Percentiles rank a stretch among this genome's conserved stretches.
These are phyloP conservation scores for Budorcas taxicolor DNA, from an alignment of 2,113 vertebrate species.

Conservation along the genomic window DNA sequence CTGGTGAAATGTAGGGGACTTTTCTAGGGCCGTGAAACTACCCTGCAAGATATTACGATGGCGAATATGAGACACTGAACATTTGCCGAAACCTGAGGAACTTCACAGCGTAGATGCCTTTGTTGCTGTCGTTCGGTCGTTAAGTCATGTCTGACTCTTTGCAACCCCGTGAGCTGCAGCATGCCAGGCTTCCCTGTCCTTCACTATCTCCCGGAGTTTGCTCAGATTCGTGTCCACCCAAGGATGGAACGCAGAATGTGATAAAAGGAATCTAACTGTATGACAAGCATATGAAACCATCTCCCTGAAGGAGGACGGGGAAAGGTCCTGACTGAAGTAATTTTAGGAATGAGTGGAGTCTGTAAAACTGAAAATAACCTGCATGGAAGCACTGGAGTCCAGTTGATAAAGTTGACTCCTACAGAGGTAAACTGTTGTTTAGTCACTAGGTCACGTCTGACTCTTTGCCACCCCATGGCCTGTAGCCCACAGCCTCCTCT, in stretches of 20 bases:
- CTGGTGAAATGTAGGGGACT: background rate
- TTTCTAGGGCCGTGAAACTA: background rate
- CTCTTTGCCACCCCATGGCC: background rate
- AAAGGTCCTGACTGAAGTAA: background rate
- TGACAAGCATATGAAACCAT: background rate
- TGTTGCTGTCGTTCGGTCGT: fast-evolving
- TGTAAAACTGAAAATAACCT: background rate
- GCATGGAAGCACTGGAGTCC: fast-evolving
- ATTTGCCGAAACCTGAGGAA: background rate
- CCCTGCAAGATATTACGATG: background rate
- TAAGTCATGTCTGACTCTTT: background rate
- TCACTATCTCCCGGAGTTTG: background rate
- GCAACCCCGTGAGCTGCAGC: background rate
- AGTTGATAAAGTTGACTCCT: background rate
- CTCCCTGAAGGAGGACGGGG: background rate
- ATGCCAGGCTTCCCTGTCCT: background rate
- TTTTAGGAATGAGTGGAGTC: background rate
- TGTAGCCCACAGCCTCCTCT: background rate
- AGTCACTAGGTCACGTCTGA: background rate
- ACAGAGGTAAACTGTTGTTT: background rate
- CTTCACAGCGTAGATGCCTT: background rate
- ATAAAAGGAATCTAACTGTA: background rate
- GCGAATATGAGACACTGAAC: background rate
- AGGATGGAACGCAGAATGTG: background rate
- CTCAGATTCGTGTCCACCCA: background rate